phyloP scores from a whole-genome alignment of 1,140 invertebrate species.

The Hylaeus anthracinus region DNA sequence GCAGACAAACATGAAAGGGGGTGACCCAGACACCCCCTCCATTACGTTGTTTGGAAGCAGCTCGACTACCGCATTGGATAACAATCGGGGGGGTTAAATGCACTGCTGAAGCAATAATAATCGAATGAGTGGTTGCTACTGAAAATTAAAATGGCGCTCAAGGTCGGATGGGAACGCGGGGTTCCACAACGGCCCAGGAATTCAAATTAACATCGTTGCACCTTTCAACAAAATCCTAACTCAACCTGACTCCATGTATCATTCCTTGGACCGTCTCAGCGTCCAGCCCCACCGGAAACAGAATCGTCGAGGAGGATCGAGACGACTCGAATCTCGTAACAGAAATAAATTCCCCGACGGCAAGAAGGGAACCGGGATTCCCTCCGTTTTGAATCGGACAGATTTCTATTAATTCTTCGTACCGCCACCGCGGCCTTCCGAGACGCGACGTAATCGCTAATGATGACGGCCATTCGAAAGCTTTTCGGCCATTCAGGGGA shows the following conservation, averaged over 20 bases:
- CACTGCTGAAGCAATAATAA: background rate
- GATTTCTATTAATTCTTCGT: background rate
- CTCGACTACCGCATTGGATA: conserved; percentile 61
- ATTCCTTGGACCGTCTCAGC: background rate
- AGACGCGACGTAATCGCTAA: conserved; percentile 4
- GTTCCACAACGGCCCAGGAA: background rate
- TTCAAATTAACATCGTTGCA: background rate
- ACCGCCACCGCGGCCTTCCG: background rate
- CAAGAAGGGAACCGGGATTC: background rate
- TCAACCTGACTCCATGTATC: no score
- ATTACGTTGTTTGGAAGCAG: conserved; percentile 63
- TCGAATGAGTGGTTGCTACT: background rate
- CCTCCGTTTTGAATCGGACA: background rate
- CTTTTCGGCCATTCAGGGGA: background rate
- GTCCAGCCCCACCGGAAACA: background rate
- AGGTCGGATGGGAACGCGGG: background rate
- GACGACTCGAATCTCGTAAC: background rate
- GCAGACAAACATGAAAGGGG: conserved; percentile 75
- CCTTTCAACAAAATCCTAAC: no score
- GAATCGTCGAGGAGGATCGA: background rate
- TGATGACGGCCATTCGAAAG: conserved; percentile 18
- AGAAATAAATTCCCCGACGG: background rate
- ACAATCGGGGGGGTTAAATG: conserved; percentile 46
- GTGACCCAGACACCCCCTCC: conserved; percentile 79
- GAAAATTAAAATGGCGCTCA: conserved; percentile 25